Evolutionary conservation across 2,888 invertebrate species (phyloP).

Genomic region (Sycophila texana): DNA sequence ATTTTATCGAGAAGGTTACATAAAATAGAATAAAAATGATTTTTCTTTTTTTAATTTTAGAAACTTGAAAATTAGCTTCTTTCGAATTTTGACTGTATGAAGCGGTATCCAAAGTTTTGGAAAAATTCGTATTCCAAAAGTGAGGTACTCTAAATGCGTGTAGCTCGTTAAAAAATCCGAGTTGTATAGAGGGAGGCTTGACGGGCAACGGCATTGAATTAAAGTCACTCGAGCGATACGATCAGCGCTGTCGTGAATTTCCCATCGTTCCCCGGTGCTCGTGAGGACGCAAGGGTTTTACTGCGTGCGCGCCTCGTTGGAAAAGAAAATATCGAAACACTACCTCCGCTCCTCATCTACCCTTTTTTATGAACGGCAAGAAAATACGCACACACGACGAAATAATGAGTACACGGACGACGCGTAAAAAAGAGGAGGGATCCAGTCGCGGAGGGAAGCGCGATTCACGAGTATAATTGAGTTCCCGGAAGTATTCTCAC

Average conservation of each 20-base stretch:
- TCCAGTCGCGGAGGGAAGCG: not conserved
- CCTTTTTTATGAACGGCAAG: constrained; percentile 11
- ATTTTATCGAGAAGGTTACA: no score
- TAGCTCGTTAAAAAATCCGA: no score
- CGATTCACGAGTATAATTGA: no score
- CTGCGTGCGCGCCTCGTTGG: not conserved
- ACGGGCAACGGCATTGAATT: constrained; percentile 53
- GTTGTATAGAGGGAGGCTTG: no score
- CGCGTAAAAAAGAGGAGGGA: not conserved
- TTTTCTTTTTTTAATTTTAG: no score
- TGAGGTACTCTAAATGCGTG: no score
- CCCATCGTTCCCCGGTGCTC: constrained; percentile 10
- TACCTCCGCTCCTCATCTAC: not conserved
- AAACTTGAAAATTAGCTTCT: no score
- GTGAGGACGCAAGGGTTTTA: not conserved
- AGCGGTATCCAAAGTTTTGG: no score
- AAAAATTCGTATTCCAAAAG: no score
- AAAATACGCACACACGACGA: not conserved
- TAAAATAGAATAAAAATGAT: no score
- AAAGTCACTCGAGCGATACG: constrained; percentile 54
- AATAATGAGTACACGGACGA: constrained; percentile 30
- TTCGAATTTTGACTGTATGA: no score
- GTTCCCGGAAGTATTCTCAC: no score
- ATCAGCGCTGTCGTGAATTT: constrained; percentile 41
- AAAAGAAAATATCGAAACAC: constrained; percentile 36